These are phyloP conservation scores for Temnothorax rugatulus DNA, from an alignment of 2,888 invertebrate genomes.

Conservation along the genomic window DNA sequence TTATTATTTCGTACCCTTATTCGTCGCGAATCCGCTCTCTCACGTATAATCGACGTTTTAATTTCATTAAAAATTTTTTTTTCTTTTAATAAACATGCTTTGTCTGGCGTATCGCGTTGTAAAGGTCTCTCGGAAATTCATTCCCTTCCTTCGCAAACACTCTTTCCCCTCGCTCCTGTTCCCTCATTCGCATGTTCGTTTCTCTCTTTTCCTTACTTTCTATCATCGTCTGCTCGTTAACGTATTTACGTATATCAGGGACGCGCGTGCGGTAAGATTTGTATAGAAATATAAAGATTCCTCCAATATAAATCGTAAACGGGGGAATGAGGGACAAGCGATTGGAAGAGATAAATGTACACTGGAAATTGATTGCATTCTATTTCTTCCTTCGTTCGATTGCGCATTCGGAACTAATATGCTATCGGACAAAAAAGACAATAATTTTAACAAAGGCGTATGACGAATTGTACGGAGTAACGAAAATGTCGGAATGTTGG, in stretches of 20 bases:
- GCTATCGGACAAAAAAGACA: not conserved
- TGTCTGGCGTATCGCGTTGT: conserved; percentile 56
- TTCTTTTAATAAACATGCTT: conserved; percentile 56
- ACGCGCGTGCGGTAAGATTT: conserved; percentile 74
- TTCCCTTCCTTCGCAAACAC: conserved; percentile 37
- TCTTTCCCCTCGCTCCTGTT: conserved; percentile 25
- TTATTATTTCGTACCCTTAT: conserved; percentile 46
- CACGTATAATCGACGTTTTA: conserved; percentile 60
- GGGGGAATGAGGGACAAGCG: conserved; percentile 50
- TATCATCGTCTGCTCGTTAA: conserved; percentile 38
- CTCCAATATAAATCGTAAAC: conserved; percentile 35
- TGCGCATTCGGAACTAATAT: not conserved
- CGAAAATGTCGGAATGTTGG: not conserved
- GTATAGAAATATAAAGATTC: conserved; percentile 73
- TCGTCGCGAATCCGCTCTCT: conserved; percentile 50
- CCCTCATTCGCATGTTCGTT: conserved; percentile 49
- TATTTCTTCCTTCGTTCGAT: conserved; percentile 36
- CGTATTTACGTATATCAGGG: conserved; percentile 75
- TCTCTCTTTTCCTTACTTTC: conserved; percentile 35
- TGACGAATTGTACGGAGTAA: not conserved
- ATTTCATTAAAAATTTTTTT: conserved; percentile 63
- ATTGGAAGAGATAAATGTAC: conserved; percentile 56
- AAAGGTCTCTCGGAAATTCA: conserved; percentile 60
- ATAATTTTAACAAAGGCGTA: conserved; percentile 10
- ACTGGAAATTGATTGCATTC: conserved; percentile 45